These are phyloP conservation scores for Druon quercuslanigerum DNA, from an alignment of 1,140 invertebrate species.

Conservation along the genomic window DNA sequence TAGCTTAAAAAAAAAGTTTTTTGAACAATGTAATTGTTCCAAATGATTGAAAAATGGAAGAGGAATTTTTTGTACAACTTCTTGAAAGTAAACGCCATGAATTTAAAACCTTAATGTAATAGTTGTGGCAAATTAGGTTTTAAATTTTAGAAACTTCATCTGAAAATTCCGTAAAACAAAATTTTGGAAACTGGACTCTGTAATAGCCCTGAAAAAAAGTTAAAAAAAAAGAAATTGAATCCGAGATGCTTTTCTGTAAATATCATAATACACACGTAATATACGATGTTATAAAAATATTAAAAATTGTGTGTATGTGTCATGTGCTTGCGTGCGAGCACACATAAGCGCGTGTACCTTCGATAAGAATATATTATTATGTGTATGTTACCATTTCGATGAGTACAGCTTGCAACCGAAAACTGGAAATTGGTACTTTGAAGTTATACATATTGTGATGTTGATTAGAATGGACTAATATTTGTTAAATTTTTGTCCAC, in stretches of 20 bases:
- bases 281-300: constrained; percentile 35
- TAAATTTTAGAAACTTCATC: too few relatives aligned
- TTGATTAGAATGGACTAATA: constrained; percentile 18
- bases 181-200: too few relatives aligned
- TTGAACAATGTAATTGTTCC: too few relatives aligned
- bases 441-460: constrained; percentile 40
- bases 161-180: too few relatives aligned
- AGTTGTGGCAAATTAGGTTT: too few relatives aligned
- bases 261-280: constrained; percentile 53
- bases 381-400: constrained; percentile 48
- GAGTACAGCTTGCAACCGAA: constrained; percentile 46
- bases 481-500: constrained; percentile 20
- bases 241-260: not conserved
- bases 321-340: constrained; percentile 34
- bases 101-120: too few relatives aligned
- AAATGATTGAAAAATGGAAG: too few relatives aligned
- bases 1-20: too few relatives aligned
- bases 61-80: too few relatives aligned
- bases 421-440: constrained; percentile 37
- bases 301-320: constrained; percentile 32
- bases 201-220: not conserved
- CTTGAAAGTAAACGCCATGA: too few relatives aligned
- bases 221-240: constrained; percentile 13
- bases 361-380: constrained; percentile 41
- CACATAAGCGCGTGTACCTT: not conserved